These are phyloP conservation scores for Teleiodes luculella DNA, from an alignment of 2,888 invertebrate genomes.

Conservation along the genomic window DNA sequence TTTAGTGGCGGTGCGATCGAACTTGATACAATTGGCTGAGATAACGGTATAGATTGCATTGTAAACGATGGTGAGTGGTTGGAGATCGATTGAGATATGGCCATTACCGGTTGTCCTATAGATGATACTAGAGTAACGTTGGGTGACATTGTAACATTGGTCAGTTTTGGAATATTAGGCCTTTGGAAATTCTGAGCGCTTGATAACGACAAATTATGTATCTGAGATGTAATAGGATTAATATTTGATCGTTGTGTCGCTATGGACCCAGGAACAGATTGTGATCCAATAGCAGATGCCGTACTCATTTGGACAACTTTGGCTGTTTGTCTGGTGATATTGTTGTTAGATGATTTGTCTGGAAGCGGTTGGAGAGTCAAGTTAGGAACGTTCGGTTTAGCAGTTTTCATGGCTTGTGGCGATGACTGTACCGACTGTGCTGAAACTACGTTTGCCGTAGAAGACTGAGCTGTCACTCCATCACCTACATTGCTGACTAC, in stretches of 20 bases:
- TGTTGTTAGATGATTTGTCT: constrained; percentile 56
- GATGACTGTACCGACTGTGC: constrained; percentile 65
- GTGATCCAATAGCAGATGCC: constrained; percentile 50
- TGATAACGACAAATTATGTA: constrained; percentile 64
- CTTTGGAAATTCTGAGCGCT: constrained; percentile 59
- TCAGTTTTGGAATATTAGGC: constrained; percentile 53
- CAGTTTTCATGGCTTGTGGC: constrained; percentile 59
- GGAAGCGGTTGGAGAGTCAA: constrained; percentile 70
- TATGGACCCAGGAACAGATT: constrained; percentile 48
- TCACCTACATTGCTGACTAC: constrained; percentile 82
- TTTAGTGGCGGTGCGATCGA: constrained; percentile 63
- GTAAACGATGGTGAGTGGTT: constrained; percentile 57
- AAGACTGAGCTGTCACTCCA: constrained; percentile 59
- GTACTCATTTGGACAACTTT: constrained; percentile 71
- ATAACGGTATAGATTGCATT: constrained; percentile 67
- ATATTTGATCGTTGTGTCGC: constrained; percentile 61
- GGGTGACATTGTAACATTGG: constrained; percentile 63
- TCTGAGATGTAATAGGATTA: constrained; percentile 73
- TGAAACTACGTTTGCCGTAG: constrained; percentile 64
- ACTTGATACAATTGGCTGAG: constrained; percentile 72
- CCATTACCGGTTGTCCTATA: constrained; percentile 70
- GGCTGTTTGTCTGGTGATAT: constrained; percentile 56
- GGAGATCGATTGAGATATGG: constrained; percentile 68
- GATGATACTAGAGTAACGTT: constrained; percentile 69
- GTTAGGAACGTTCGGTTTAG: constrained; percentile 65